Conservation (phyloP, 2,797 vertebrate species). For the Pantherophis alleghaniensis region DNA sequence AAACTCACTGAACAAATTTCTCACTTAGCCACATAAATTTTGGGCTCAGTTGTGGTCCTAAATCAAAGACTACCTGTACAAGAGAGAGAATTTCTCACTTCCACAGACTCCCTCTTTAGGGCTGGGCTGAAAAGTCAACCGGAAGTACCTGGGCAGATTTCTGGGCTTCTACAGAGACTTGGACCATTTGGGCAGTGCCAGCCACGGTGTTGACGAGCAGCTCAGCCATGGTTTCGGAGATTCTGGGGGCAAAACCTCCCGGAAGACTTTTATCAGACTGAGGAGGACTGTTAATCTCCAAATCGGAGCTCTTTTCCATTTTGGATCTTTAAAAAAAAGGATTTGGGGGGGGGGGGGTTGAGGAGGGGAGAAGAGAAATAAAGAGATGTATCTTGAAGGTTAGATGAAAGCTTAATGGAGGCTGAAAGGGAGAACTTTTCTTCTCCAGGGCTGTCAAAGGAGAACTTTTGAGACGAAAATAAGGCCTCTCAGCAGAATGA, state of each 20-base stretch:
- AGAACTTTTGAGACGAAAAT: not conserved
- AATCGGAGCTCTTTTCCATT: not conserved
- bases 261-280: not conserved
- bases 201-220: constrained; percentile 1
- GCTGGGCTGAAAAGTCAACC: not conserved
- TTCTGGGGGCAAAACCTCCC: not conserved
- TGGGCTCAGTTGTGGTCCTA: no score
- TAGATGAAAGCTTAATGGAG: not conserved
- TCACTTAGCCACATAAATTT: no score
- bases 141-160: constrained; percentile 24
- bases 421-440: not conserved
- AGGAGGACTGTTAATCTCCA: not conserved
- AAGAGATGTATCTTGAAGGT: no score
- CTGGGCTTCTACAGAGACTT: constrained; percentile 6
- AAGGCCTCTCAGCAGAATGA: not conserved
- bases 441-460: not conserved
- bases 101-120: not conserved
- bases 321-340: not conserved
- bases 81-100: not conserved
- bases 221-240: not conserved
- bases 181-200: constrained; percentile 16
- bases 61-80: not conserved
- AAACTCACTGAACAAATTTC: no score
- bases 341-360: not conserved
- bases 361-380: no score